Evolutionary conservation across 2,888 invertebrate genomes (phyloP), one percentile per base, ranked within the genome.

Genomic region (Diarsia rubi): DNA sequence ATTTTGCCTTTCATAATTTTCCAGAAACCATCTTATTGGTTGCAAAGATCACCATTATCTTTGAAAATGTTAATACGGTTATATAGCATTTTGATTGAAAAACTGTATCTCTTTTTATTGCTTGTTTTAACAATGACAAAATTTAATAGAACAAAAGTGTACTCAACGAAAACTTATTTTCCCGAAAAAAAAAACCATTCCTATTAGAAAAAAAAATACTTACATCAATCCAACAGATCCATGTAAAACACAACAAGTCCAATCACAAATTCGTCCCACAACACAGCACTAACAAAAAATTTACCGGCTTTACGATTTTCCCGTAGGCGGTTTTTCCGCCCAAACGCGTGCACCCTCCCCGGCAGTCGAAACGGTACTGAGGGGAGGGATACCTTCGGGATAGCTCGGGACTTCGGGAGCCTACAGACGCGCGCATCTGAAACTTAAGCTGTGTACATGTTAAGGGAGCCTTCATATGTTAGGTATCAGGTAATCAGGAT

Each of bases 381-480:
- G 94, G 95, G 86, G 95, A 95, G 94, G 95, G 86, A 73, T 66
- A 72, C 78, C 69, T 78, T 75, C 81, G 71, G 95, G 94, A 93
- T 93, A 93, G 92, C 82, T 88, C 87, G 75, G 92, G 86, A 90
- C 89, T 92, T 88, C 85, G 86, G 88, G 87, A 94, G 90, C 90
- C 91, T 92, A 84, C 90, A 94, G 95, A 93, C 96, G 96, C 95
- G 95, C 96, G 96, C 96, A 95, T 94, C 95, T 90, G 89, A 93
- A 91, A 92, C 92, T 92, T 91, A 90, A 93, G 90, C 91, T 91
- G 90, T 89, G 84, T 88, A 89, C 75, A 80, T 49, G 67, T 88
- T 86, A 88, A 81, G 82, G 83, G 82, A 86, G 88, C 89, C 87
- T 92, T 91, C 93, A 92, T 92, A 92, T 90, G 92, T 91, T 93